These are phyloP conservation scores for Monodelphis domestica DNA, from an alignment of 2,797 vertebrate species.

Conservation along the genomic window DNA sequence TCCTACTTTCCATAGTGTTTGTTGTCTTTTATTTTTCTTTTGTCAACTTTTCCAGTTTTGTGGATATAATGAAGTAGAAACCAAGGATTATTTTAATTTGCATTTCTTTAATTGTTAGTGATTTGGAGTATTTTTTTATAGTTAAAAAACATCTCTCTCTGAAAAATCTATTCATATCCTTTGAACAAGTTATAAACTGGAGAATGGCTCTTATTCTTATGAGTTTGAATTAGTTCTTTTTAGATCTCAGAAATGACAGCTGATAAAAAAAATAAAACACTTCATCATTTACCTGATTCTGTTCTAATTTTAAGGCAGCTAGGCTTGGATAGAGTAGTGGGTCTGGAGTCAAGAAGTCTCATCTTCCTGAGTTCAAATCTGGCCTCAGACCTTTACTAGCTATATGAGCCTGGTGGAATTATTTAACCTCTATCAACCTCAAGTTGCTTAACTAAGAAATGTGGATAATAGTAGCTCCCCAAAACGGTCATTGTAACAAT, in stretches of 20 bases:
- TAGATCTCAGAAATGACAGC: not conserved
- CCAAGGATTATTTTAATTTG: not conserved
- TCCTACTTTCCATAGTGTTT: not conserved
- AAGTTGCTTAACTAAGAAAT: too few relatives aligned
- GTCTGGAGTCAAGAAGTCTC: too few relatives aligned
- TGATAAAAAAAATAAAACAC: not conserved
- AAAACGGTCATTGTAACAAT: too few relatives aligned
- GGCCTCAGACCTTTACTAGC: too few relatives aligned
- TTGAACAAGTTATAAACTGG: not conserved
- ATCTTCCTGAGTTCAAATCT: too few relatives aligned
- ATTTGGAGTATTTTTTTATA: not conserved
- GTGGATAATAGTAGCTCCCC: too few relatives aligned
- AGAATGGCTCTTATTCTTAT: not conserved
- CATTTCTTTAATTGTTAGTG: not conserved
- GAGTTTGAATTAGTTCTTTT: not conserved
- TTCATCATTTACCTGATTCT: not conserved
- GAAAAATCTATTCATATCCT: not conserved
- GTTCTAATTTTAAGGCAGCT: not conserved
- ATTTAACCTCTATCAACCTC: too few relatives aligned
- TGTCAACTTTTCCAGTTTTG: not conserved
- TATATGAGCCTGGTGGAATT: too few relatives aligned
- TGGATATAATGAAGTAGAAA: not conserved
- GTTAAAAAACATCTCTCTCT: too few relatives aligned
- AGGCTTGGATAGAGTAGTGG: too few relatives aligned
- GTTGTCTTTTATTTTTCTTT: not conserved